phyloP scores from a whole-genome alignment of 2,888 invertebrate genomes.

The Amphipyra berbera region DNA sequence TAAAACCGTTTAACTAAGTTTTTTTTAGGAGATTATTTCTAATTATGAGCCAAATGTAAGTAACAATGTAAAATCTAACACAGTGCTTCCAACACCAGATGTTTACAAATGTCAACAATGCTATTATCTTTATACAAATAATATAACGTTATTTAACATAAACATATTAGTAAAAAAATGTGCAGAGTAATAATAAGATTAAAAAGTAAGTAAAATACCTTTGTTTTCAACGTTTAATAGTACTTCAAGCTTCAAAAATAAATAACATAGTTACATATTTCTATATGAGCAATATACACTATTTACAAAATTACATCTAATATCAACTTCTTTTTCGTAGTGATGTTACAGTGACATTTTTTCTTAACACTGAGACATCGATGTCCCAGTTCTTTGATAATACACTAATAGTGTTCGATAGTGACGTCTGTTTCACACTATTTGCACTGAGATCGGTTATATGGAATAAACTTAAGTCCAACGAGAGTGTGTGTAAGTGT shows the following conservation, averaged over 20 bases:
- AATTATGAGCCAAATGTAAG: no score
- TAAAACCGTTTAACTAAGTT: no score
- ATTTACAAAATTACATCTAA: constrained; percentile 77
- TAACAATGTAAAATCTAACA: no score
- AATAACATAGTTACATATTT: constrained; percentile 77
- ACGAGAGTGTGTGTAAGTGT: constrained; percentile 77
- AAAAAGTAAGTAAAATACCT: constrained; percentile 11
- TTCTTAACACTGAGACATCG: constrained; percentile 73
- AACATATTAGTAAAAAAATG: not conserved
- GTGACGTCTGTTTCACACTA: constrained; percentile 66
- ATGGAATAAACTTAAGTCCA: constrained; percentile 79
- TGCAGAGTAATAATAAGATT: not conserved
- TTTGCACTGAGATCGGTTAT: constrained; percentile 74
- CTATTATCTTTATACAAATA: no score
- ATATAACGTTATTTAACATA: not conserved
- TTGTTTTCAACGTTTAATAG: constrained; percentile 77
- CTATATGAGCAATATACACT: constrained; percentile 84
- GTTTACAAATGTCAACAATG: no score
- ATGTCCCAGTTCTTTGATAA: constrained; percentile 80
- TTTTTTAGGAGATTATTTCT: no score
- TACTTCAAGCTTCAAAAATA: constrained; percentile 78
- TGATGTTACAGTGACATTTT: constrained; percentile 62
- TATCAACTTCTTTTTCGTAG: constrained; percentile 63
- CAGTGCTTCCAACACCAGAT: no score
- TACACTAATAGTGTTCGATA: constrained; percentile 71